A percentile compares a stretch with the other conserved stretches of the same genome.
These are phyloP conservation scores for Spheniscus mendiculus DNA, from an alignment of 2,113 vertebrate genomes.

Conservation along the genomic window DNA sequence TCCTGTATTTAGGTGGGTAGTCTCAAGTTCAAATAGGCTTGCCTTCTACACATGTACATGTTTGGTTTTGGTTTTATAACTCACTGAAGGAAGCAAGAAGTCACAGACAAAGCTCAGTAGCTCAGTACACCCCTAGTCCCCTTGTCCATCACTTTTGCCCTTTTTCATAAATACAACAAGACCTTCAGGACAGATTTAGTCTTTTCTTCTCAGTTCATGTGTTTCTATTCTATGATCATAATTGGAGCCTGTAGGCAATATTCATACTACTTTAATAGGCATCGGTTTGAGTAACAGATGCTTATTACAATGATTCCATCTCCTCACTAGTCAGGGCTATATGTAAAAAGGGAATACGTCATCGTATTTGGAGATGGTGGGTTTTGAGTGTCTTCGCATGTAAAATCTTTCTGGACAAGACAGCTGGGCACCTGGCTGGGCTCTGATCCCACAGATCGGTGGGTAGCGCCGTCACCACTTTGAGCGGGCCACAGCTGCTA, in stretches of 20 bases:
- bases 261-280: neutral
- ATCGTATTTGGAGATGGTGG: neutral
- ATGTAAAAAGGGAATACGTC: neutral
- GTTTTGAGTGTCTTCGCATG: neutral
- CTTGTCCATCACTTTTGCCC: neutral
- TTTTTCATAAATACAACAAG: neutral
- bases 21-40: neutral
- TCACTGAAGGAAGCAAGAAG: neutral
- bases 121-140: neutral
- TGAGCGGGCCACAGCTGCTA: neutral
- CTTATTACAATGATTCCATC: neutral
- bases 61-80: neutral
- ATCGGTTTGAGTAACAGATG: neutral
- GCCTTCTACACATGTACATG: neutral
- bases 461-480: neutral
- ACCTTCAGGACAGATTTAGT: neutral
- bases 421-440: neutral
- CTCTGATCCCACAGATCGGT: neutral
- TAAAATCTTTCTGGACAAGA: neutral
- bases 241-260: neutral
- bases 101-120: neutral
- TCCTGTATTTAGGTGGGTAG: neutral
- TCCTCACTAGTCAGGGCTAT: neutral
- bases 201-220: neutral
- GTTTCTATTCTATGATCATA: neutral